phyloP scores from a whole-genome alignment of 2,797 vertebrate species.

The Eospalax fontanierii region DNA sequence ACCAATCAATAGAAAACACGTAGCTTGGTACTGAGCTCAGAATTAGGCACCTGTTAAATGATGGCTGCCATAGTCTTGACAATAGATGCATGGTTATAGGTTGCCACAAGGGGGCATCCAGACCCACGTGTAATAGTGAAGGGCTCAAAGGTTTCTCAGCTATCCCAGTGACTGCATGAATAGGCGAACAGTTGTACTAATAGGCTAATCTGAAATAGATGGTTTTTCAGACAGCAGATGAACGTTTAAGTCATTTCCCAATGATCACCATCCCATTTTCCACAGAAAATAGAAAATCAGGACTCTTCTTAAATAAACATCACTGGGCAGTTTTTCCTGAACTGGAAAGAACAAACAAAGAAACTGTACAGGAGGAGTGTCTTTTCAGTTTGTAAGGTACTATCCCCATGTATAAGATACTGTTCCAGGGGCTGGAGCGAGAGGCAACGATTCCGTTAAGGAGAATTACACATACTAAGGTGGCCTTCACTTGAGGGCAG shows the following conservation, averaged over 20 bases:
- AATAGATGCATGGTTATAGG: not conserved
- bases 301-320: conserved; percentile 13
- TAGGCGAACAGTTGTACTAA: not conserved
- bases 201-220: not conserved
- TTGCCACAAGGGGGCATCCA: conserved; percentile 81
- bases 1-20: not conserved
- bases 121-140: conserved; percentile 27
- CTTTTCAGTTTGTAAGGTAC: not conserved
- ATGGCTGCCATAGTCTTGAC: not conserved
- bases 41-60: not conserved
- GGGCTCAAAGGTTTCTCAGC: not conserved
- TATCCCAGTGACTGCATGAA: not conserved
- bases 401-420: not conserved
- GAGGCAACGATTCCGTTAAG: not conserved
- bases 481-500: not conserved
- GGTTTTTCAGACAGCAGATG: not conserved
- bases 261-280: conserved; percentile 29
- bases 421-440: not conserved
- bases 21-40: not conserved
- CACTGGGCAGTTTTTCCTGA: not conserved
- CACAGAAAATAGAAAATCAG: not conserved
- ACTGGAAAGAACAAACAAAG: not conserved
- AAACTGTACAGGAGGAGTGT: not conserved
- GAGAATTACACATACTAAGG: not conserved
- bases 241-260: conserved; percentile 2